A percentile compares a stretch with the other conserved stretches of the same genome.
These are phyloP conservation scores for Drosophila kanekoi DNA, from an alignment of 2,888 invertebrate species.

Conservation along the genomic window DNA sequence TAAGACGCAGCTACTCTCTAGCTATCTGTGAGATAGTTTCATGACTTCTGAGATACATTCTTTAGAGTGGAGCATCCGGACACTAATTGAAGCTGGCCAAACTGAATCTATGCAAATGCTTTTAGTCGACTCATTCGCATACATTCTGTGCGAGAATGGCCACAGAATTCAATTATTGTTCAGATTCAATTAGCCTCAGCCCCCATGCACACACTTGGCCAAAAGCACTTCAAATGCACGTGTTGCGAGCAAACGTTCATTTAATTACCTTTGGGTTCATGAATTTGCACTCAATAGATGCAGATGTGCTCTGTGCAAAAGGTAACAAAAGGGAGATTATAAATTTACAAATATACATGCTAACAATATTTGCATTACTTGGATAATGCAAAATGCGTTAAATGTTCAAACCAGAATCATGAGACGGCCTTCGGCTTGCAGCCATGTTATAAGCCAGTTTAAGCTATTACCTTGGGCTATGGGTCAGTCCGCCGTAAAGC, in stretches of 20 bases:
- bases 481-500: neutral
- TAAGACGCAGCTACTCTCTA: neutral
- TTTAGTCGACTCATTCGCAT: slow-evolving; percentile 21
- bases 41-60: slow-evolving; percentile 1
- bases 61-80: neutral
- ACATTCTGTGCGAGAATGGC: slow-evolving; percentile 5
- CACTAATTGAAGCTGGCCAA: slow-evolving; percentile 15
- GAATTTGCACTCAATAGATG: neutral
- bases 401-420: no score
- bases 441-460: neutral
- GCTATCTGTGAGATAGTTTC: slow-evolving; percentile 17
- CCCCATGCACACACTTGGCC: slow-evolving; percentile 7
- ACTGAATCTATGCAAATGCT: slow-evolving; percentile 40
- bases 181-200: slow-evolving; percentile 43
- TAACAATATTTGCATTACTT: no score
- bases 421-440: neutral
- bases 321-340: no score
- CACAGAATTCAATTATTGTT: slow-evolving; percentile 47
- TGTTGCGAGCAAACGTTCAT: neutral
- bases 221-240: neutral
- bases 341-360: no score
- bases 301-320: neutral
- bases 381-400: no score
- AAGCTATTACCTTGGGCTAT: neutral
- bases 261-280: neutral